Conservation (phyloP, 2,113 vertebrate genomes). For the Gracilinanus agilis region DNA sequence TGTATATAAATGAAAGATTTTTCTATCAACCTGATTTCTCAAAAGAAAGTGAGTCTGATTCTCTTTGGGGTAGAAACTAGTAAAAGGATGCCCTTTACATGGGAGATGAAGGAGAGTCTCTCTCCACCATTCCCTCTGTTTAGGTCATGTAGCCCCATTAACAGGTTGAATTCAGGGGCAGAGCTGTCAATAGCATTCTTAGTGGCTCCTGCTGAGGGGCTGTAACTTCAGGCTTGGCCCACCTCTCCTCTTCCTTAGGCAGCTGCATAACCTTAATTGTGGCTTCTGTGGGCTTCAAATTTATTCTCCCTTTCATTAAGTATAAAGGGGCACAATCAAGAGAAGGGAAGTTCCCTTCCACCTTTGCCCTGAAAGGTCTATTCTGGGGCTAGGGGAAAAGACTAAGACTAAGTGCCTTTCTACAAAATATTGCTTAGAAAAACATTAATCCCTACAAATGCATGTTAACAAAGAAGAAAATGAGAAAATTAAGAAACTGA, state of each 20-base stretch:
- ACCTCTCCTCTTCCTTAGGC: not conserved
- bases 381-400: not conserved
- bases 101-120: too few species aligned
- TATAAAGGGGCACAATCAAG: not conserved
- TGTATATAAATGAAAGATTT: conserved; percentile 2
- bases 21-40: conserved; percentile 18
- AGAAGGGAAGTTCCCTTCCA: not conserved
- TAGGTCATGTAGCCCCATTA: not conserved
- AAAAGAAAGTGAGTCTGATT: not conserved
- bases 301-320: not conserved
- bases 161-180: not conserved
- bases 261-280: not conserved
- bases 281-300: not conserved
- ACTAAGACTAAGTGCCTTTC: not conserved
- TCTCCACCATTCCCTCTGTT: not conserved
- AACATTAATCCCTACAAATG: not conserved
- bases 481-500: not conserved
- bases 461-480: not conserved
- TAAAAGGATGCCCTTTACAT: not conserved
- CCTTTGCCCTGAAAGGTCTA: not conserved
- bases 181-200: not conserved
- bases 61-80: not conserved
- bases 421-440: not conserved
- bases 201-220: not conserved
- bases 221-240: not conserved